A percentile compares a stretch with the other conserved stretches of the same genome.
phyloP scores from a whole-genome alignment of 1,140 invertebrate species.

The Drusus annulatus region DNA sequence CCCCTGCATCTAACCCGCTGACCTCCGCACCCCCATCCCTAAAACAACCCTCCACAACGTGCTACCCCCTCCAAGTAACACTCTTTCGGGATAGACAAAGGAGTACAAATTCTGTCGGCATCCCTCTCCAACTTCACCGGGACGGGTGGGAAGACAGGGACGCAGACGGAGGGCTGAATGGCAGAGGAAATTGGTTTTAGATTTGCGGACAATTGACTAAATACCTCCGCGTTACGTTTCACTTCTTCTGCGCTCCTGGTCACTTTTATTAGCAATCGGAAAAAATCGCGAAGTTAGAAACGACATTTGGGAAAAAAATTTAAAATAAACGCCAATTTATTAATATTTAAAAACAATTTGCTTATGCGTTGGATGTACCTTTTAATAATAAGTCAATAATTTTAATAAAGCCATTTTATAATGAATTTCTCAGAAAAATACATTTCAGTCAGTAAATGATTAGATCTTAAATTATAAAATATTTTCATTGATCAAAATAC shows the following conservation, averaged over 20 bases:
- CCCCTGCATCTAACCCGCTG: constrained; percentile 20
- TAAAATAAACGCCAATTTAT: too few species aligned
- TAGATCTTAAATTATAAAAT: too few species aligned
- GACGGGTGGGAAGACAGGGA: not conserved
- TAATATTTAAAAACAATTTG: too few species aligned
- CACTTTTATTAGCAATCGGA: constrained; percentile 31
- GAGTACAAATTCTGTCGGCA: constrained; percentile 32
- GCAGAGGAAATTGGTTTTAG: constrained; percentile 47
- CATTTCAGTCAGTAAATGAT: too few species aligned
- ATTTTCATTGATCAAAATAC: too few species aligned
- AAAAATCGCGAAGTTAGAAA: constrained; percentile 1
- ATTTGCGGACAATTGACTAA: constrained; percentile 50
- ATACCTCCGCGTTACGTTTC: constrained; percentile 32
- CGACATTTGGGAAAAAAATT: too few species aligned
- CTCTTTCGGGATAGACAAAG: constrained; percentile 42
- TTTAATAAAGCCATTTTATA: too few species aligned
- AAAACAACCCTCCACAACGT: not conserved
- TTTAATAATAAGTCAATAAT: too few species aligned
- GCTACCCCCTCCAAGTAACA: constrained; percentile 21
- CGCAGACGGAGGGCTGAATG: constrained; percentile 14
- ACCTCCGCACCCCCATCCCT: constrained; percentile 18
- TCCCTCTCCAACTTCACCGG: not conserved
- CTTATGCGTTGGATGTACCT: too few species aligned
- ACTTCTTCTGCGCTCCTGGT: constrained; percentile 36
- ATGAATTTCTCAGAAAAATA: too few species aligned